These are phyloP conservation scores for Sericinus montela DNA, from an alignment of 2,888 invertebrate genomes.

Conservation along the genomic window DNA sequence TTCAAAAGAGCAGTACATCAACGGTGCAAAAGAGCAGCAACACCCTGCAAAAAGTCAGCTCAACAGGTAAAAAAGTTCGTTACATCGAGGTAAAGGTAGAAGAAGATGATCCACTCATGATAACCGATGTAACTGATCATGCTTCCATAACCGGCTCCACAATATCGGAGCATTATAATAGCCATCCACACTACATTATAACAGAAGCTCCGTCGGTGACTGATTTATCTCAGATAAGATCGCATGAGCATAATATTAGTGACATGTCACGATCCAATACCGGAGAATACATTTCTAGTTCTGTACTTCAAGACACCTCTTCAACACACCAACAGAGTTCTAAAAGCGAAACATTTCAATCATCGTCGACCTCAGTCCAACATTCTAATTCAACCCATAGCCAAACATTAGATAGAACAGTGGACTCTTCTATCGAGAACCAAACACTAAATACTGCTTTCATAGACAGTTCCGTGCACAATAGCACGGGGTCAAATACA, in stretches of 20 bases:
- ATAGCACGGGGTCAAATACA: slow-evolving; percentile 38
- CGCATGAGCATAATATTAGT: slow-evolving; percentile 56
- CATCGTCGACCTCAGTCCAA: slow-evolving; percentile 62
- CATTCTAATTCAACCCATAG: slow-evolving; percentile 59
- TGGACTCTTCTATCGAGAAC: slow-evolving; percentile 54
- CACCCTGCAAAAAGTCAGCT: slow-evolving; percentile 63
- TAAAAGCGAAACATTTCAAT: slow-evolving; percentile 63
- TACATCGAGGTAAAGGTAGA: slow-evolving; percentile 77
- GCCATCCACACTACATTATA: slow-evolving; percentile 75
- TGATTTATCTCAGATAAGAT: slow-evolving; percentile 65
- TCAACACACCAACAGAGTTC: slow-evolving; percentile 63
- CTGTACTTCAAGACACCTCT: slow-evolving; percentile 58
- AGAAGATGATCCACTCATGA: slow-evolving; percentile 76
- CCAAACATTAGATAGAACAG: slow-evolving; percentile 59
- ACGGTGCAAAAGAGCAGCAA: slow-evolving; percentile 65
- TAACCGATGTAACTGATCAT: slow-evolving; percentile 71
- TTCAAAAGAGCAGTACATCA: slow-evolving; percentile 65
- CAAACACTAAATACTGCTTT: slow-evolving; percentile 69
- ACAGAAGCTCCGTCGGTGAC: slow-evolving; percentile 72
- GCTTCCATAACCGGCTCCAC: slow-evolving; percentile 70
- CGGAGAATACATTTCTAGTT: slow-evolving; percentile 66
- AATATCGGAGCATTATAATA: slow-evolving; percentile 71
- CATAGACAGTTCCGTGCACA: slow-evolving; percentile 48
- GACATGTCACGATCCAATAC: slow-evolving; percentile 67
- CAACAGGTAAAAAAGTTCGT: slow-evolving; percentile 71